phyloP scores from a whole-genome alignment of 2,113 vertebrate species.

The Cariama cristata region DNA sequence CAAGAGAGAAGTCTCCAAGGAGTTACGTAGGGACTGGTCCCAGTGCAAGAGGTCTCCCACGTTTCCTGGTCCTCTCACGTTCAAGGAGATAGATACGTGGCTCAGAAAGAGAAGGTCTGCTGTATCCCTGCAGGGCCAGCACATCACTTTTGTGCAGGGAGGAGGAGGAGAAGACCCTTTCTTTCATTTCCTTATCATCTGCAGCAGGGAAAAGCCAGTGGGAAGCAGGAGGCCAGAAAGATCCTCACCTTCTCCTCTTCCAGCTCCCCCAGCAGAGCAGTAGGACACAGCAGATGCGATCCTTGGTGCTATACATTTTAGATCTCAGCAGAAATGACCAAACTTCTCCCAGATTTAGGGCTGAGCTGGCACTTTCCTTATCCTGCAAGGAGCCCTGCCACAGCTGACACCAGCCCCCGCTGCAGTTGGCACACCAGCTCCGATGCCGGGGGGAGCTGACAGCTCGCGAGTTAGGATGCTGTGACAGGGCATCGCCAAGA shows the following conservation, averaged over 20 bases:
- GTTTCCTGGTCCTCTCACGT: neutral
- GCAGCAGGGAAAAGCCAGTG: neutral
- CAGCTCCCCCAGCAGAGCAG: neutral
- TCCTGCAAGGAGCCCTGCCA: accelerated
- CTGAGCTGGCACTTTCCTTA: neutral
- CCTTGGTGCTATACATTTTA: neutral
- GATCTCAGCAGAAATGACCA: neutral
- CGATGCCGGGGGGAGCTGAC: accelerated
- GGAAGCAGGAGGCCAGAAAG: neutral
- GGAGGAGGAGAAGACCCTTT: neutral
- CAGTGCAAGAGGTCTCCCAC: neutral
- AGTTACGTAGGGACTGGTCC: neutral
- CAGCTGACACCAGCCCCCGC: neutral
- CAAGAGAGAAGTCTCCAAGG: neutral
- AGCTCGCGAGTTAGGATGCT: neutral
- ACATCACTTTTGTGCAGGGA: neutral
- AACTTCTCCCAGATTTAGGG: neutral
- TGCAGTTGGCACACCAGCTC: neutral
- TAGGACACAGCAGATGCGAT: neutral
- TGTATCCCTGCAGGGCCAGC: neutral
- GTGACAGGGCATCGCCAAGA: neutral
- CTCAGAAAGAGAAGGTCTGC: neutral
- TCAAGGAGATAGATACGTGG: neutral
- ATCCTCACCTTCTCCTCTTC: neutral
- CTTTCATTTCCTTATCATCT: neutral